Evolutionary conservation across 1,140 invertebrate species (phyloP).

Genomic region (Panagrolaimus sp.): DNA sequence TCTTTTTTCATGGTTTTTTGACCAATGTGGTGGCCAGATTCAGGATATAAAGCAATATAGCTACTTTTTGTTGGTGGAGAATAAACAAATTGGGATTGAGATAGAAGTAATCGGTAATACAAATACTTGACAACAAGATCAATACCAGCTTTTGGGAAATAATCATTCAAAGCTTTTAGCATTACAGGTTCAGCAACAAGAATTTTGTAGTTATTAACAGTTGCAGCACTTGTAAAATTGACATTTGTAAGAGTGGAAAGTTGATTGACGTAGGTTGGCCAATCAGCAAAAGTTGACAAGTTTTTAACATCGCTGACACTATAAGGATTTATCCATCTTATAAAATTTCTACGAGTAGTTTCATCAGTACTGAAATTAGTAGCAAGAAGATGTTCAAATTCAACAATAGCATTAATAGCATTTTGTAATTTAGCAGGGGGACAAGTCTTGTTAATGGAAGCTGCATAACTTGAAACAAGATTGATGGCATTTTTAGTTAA

Average conservation of each 20-base stretch:
- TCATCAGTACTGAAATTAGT: background rate
- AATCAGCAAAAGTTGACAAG: background rate
- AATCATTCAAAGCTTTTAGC: background rate
- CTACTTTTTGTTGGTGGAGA: conserved; percentile 41
- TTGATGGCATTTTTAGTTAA: background rate
- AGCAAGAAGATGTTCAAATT: background rate
- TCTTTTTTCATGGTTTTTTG: conserved; percentile 33
- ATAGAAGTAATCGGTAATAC: background rate
- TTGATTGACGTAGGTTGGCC: background rate
- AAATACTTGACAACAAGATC: background rate
- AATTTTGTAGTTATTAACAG: background rate
- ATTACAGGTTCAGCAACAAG: background rate
- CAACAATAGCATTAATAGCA: background rate
- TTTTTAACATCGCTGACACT: background rate
- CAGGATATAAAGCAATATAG: conserved; percentile 48
- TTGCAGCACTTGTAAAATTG: background rate
- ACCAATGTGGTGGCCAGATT: conserved; percentile 41
- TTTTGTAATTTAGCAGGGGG: background rate
- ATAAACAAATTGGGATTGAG: background rate
- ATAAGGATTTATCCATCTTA: background rate
- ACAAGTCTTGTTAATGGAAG: background rate
- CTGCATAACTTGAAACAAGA: background rate
- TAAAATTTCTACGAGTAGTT: conserved; percentile 1
- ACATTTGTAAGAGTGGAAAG: background rate
- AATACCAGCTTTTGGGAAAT: background rate